phyloP scores from a whole-genome alignment of 2,797 vertebrate species.

The Florisuga fusca region DNA sequence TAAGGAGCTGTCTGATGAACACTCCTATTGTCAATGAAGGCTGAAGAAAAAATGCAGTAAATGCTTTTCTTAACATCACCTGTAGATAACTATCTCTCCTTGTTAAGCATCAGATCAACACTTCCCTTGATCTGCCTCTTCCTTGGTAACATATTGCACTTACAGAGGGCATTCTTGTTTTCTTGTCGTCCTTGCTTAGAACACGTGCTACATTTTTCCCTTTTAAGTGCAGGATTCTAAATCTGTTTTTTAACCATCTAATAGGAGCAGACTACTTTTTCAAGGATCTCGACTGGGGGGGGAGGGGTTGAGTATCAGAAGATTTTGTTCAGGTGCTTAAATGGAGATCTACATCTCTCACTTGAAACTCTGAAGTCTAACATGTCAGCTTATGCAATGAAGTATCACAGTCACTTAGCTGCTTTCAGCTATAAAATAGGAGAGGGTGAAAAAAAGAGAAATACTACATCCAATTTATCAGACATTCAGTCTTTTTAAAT shows the following conservation, averaged over 20 bases:
- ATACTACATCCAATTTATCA: not conserved
- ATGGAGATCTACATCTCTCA: not conserved
- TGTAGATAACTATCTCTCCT: not conserved
- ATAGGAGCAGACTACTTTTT: not conserved
- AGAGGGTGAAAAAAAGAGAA: rapidly evolving
- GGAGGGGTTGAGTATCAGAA: not conserved
- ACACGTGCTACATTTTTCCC: not conserved
- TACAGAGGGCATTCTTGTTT: not conserved
- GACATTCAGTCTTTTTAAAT: not conserved
- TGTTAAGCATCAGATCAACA: constrained; percentile 1
- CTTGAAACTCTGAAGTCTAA: constrained; percentile 2
- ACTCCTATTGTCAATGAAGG: not conserved
- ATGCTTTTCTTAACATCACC: not conserved
- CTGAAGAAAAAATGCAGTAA: constrained; percentile 29
- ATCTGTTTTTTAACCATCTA: not conserved
- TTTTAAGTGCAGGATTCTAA: not conserved
- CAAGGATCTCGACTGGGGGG: not conserved
- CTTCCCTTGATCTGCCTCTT: constrained; percentile 10
- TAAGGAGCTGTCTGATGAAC: not conserved
- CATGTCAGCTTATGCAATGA: not conserved
- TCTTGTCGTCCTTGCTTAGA: not conserved
- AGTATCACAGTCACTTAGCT: not conserved
- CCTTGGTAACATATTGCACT: not conserved
- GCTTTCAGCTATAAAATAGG: not conserved
- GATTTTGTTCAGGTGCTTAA: constrained; percentile 1